Base-by-base conservation (phyloP, 2,113 vertebrate species). In the Gopherus evgoodei region DNA sequence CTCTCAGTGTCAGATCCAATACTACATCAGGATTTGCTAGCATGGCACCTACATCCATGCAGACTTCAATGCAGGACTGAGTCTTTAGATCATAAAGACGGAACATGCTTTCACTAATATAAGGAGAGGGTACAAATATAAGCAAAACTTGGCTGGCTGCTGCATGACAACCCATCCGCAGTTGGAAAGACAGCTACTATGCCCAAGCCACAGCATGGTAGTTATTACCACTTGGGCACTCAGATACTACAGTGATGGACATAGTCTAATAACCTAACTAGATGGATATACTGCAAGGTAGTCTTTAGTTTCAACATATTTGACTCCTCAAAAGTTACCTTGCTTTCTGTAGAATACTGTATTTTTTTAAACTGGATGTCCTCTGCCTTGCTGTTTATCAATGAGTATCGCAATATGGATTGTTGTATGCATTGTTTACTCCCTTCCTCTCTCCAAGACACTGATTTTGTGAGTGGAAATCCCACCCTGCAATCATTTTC, bases 1-100 rank as follows among this genome's bases (percentile, higher is more conserved):
- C 22, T 86, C 85, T 75, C 69, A 16, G 29, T 65, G 59, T 35
- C 31, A 35, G 38, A 17, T 19, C 56, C 81, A 50, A 27, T 78
- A 54, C 6, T 4, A 11, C 25, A 54, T 56, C 6, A 83, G 11
- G 13, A 49, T 83, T 49, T 83, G 83, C n/a, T 19, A 50, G 3
- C 59, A 0, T 25, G 4, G 19, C 12, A 69, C 7, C 5, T 88
- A 69, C n/a, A 0, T 0, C 0, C 25, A 14, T 1, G 13, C n/a
- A 75, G n/a, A 24, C 10, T 50, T 59, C 44, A 2, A 22, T 75
- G 69, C 38, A 75, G 38, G 38, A 42, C 59, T 35, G 69, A 17
- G 31, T 84, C 0, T 3, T 35, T 49, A 31, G 8, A 38, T 65
- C 91, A 1, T 19, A 59, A 79, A 49, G 38, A 12, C 12, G 22